A percentile compares a stretch with the other conserved stretches of the same genome.
phyloP scores from a whole-genome alignment of 1,140 invertebrate genomes.

The Apocrypta bakeri region DNA sequence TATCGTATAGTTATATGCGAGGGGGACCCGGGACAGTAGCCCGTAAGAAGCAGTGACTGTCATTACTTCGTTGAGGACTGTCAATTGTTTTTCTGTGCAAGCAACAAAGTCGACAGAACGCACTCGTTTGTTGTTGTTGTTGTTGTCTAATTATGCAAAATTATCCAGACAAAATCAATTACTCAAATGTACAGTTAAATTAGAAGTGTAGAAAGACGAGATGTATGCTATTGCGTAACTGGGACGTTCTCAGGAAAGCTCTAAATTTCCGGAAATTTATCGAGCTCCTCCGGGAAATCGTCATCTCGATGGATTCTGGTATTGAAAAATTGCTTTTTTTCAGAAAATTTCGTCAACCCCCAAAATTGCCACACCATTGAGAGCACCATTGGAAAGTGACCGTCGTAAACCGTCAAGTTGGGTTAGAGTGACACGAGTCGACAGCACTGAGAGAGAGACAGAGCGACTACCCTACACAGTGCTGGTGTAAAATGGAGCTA shows the following conservation, averaged over 20 bases:
- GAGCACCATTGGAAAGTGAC: too few relatives aligned
- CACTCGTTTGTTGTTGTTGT: background rate
- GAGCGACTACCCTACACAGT: conserved; percentile 2
- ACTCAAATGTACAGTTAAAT: too few relatives aligned
- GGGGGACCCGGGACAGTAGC: background rate
- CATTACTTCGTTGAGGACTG: background rate
- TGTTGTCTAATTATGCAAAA: background rate
- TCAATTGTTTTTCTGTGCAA: background rate
- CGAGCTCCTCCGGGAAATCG: too few relatives aligned
- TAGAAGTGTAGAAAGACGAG: too few relatives aligned
- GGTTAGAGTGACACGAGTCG: too few relatives aligned
- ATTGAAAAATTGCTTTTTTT: too few relatives aligned
- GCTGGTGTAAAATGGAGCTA: conserved; percentile 46
- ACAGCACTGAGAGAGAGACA: conserved; percentile 18
- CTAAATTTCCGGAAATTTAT: too few relatives aligned
- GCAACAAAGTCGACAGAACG: background rate
- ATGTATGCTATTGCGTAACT: background rate
- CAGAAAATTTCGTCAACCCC: background rate
- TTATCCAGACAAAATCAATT: too few relatives aligned
- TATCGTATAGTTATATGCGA: too few relatives aligned
- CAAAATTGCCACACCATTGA: background rate
- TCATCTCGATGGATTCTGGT: too few relatives aligned
- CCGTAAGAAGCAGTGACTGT: background rate
- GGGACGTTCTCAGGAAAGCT: too few relatives aligned
- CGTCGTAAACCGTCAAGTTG: too few relatives aligned